Percentiles rank a stretch among this genome's conserved stretches.
phyloP scores from a whole-genome alignment of 1,140 invertebrate genomes.

The Monochamus saltuarius region DNA sequence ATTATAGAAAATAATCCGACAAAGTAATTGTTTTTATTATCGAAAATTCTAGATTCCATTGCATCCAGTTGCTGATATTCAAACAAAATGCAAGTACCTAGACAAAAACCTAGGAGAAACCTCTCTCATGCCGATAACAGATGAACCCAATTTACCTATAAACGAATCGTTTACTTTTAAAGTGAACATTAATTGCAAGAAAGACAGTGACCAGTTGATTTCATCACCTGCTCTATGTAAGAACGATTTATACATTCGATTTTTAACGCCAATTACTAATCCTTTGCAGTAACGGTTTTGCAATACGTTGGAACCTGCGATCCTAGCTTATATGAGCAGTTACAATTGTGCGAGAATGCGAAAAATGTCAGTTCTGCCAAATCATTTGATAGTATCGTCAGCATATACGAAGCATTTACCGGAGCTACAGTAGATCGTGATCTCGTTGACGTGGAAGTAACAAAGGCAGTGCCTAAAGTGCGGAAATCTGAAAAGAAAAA shows the following conservation, averaged over 20 bases:
- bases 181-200: conserved; percentile 22
- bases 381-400: conserved; percentile 25
- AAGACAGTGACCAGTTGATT: conserved; percentile 28
- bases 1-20: not conserved
- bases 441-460: not conserved
- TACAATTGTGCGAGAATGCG: conserved; percentile 1
- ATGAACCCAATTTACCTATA: conserved; percentile 25
- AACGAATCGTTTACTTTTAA: conserved; percentile 21
- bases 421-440: conserved; percentile 6
- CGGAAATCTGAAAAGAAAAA: conserved; percentile 14
- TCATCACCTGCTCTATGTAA: conserved; percentile 11
- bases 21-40: conserved; percentile 15
- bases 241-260: not conserved
- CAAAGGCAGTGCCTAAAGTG: not conserved
- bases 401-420: conserved; percentile 29
- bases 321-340: conserved; percentile 17
- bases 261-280: conserved; percentile 5
- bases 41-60: conserved; percentile 16
- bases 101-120: conserved; percentile 25
- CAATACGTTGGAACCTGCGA: conserved; percentile 21
- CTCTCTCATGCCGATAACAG: conserved; percentile 16
- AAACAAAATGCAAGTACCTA: conserved; percentile 20
- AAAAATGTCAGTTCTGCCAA: not conserved
- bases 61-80: conserved; percentile 30
- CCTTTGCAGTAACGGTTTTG: conserved; percentile 9